Conservation (phyloP, 2,888 invertebrate genomes). For the Cerastis leucographa region DNA sequence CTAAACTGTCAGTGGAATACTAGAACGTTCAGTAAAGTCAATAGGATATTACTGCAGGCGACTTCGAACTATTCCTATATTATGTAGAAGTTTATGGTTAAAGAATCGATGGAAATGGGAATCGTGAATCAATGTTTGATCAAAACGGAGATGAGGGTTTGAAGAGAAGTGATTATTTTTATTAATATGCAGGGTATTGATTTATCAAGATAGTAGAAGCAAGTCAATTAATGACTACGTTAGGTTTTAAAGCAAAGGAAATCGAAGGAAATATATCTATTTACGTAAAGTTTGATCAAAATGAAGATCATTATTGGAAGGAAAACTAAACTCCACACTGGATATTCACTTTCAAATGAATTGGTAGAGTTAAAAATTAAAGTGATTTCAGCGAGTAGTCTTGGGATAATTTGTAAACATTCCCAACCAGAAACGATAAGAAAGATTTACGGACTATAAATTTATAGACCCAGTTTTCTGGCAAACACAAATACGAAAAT, state of each 20-base stretch:
- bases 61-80: slow-evolving; percentile 14
- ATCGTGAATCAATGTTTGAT: neutral
- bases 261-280: neutral
- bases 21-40: slow-evolving; percentile 22
- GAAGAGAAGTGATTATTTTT: neutral
- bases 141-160: neutral
- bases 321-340: neutral
- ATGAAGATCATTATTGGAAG: neutral
- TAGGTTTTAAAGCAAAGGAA: neutral
- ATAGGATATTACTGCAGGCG: slow-evolving; percentile 35
- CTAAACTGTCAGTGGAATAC: slow-evolving; percentile 25
- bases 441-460: neutral
- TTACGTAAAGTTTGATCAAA: neutral
- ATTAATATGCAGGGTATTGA: neutral
- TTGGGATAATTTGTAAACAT: neutral
- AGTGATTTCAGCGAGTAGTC: neutral
- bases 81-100: slow-evolving; percentile 1
- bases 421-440: neutral
- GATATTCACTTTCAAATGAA: neutral
- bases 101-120: slow-evolving; percentile 10
- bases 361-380: neutral
- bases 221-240: neutral
- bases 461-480: neutral
- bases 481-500: neutral
- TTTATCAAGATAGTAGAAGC: neutral